These are phyloP conservation scores for Synanthedon formicaeformis DNA, from an alignment of 2,888 invertebrate species.

Conservation along the genomic window DNA sequence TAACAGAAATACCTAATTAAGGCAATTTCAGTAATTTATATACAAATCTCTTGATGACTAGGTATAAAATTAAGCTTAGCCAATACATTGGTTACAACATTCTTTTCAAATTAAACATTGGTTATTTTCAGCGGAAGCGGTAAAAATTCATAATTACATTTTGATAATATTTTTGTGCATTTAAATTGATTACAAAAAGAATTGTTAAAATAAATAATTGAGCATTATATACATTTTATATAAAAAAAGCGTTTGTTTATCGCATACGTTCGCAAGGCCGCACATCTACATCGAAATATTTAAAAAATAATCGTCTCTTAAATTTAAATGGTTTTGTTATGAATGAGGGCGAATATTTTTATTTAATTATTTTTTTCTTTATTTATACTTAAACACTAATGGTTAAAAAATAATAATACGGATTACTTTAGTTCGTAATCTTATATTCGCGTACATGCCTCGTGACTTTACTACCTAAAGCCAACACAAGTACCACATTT, in stretches of 20 bases:
- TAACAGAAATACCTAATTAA: conserved; percentile 39
- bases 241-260: conserved; percentile 31
- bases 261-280: conserved; percentile 41
- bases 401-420: conserved; percentile 49
- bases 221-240: conserved; percentile 39
- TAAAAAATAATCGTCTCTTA: not conserved
- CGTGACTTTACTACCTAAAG: conserved; percentile 66
- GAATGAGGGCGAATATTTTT: not conserved
- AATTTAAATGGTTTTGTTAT: not conserved
- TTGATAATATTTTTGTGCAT: conserved; percentile 14
- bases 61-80: conserved; percentile 40
- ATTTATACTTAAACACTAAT: conserved; percentile 42
- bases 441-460: conserved; percentile 50
- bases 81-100: conserved; percentile 20
- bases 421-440: conserved; percentile 20
- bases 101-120: conserved; percentile 8
- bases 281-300: conserved; percentile 31
- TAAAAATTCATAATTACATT: conserved; percentile 13
- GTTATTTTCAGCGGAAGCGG: conserved; percentile 19
- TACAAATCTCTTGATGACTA: conserved; percentile 66
- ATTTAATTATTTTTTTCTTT: conserved; percentile 20
- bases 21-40: conserved; percentile 48
- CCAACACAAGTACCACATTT: conserved; percentile 33
- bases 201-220: conserved; percentile 13
- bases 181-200: conserved; percentile 5